Conservation (phyloP, 2,113 vertebrate species). For the Vireo altiloquus region DNA sequence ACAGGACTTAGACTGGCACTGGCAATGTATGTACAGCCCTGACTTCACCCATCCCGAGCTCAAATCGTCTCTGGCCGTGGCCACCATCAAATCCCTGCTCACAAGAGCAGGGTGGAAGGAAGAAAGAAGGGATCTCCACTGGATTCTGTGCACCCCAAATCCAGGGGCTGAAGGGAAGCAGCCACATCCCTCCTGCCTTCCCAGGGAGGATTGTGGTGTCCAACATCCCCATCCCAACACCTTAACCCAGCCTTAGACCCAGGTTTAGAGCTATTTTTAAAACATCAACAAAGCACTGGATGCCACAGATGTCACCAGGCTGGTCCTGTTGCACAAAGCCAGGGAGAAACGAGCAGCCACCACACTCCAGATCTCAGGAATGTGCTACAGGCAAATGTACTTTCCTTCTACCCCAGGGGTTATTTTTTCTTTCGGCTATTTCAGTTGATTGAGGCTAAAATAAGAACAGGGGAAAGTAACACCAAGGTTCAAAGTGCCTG, state of each 20-base stretch:
- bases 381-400: neutral
- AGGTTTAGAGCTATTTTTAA: neutral
- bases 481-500: neutral
- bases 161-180: neutral
- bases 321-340: no score
- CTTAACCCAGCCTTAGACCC: accelerated
- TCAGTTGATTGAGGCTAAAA: slow-evolving; percentile 28
- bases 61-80: accelerated
- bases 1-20: neutral
- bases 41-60: neutral
- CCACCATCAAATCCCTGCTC: neutral
- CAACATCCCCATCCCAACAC: neutral
- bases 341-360: neutral
- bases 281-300: neutral
- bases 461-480: slow-evolving; percentile 39
- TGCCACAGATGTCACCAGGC: neutral
- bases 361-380: neutral
- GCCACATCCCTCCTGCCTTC: neutral
- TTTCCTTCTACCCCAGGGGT: neutral
- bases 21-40: neutral
- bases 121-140: neutral
- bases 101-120: neutral
- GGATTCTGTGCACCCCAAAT: neutral
- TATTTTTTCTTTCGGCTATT: slow-evolving; percentile 14
- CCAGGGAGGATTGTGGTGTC: neutral